Conservation (phyloP, 2,797 vertebrate genomes). For the Euphonia xanthogaster region DNA sequence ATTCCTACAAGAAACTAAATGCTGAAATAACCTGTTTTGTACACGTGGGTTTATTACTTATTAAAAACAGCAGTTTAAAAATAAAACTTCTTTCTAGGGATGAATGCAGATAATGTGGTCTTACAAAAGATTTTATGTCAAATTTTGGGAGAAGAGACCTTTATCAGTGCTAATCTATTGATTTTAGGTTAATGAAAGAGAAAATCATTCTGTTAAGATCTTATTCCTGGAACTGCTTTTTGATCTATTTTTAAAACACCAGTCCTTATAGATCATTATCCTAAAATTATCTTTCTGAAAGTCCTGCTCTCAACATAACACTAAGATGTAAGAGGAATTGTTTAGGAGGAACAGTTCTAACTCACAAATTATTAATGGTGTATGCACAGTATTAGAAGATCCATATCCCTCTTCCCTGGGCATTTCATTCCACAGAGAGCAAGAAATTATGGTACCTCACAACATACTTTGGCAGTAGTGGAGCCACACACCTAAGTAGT, state of each 20-base stretch:
- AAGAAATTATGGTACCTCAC: not conserved
- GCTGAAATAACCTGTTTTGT: not conserved
- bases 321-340: not conserved
- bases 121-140: not conserved
- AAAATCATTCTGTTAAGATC: not conserved
- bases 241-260: constrained; percentile 32
- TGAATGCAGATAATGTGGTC: not conserved
- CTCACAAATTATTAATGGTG: not conserved
- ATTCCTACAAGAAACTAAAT: not conserved
- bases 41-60: not conserved
- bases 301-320: not conserved
- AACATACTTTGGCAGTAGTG: not conserved
- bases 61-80: not conserved
- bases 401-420: not conserved
- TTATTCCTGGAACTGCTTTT: constrained; percentile 18
- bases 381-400: not conserved
- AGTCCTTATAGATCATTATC: not conserved
- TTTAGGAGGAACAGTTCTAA: constrained; percentile 1
- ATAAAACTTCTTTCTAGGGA: not conserved
- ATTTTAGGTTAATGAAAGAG: constrained; percentile 21
- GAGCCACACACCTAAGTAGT: not conserved
- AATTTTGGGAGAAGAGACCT: not conserved
- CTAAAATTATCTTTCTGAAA: constrained; percentile 24
- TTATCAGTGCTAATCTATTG: not conserved
- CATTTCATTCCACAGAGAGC: not conserved